Evolutionary conservation across 1,140 invertebrate species (phyloP), one percentile per base, ranked within the genome.

Genomic region (Teleogryllus occipitalis): DNA sequence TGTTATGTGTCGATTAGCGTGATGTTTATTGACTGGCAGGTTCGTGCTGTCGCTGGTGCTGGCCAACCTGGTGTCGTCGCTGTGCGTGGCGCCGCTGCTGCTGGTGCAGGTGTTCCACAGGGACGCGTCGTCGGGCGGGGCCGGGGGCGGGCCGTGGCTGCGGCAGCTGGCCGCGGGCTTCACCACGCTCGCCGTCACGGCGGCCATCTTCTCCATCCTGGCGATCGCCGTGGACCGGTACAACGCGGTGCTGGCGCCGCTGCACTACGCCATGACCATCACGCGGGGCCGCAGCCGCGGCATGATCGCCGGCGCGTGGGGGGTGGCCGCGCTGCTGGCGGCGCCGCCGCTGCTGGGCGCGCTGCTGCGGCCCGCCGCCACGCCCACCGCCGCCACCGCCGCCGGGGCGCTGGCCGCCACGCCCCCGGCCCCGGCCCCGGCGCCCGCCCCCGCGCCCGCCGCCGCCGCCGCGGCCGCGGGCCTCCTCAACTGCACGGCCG

Each of bases 1-100:
- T 1, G 27, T 5, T 39, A 5, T 5, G 27, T 5, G 5, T 39
- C 5, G 1, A 1, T 39, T 39, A 39, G 27, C 27, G 27, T 39
- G 27, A 5, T 39, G 27, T 1, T 39, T 39, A 39, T 39, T 39
- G 27, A 39, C 27, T 8, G 15, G 22, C 82, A 88, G 89, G 82
- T 90, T 90, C 82, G 88, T 91, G 2, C 81, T 89, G 27, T 90
- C 89, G 81, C 84, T 90, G 80, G 87, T 89, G 7, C 83, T 89
- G n/a, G 88, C 88, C 79, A 89, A 90, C 83, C 84, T 89, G 47
- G 83, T 89, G 47, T 87, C 88, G 48, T 87, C 88, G 0, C 80
- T 87, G 8, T 82, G 90, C 18, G 86, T 89, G 2, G 86, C 87
- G 81, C 89, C 89, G 0, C 83, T 87, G n/a, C 84, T 86, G 27